Base-by-base conservation (phyloP, 1,140 invertebrate genomes). In the Forficula auricularia region DNA sequence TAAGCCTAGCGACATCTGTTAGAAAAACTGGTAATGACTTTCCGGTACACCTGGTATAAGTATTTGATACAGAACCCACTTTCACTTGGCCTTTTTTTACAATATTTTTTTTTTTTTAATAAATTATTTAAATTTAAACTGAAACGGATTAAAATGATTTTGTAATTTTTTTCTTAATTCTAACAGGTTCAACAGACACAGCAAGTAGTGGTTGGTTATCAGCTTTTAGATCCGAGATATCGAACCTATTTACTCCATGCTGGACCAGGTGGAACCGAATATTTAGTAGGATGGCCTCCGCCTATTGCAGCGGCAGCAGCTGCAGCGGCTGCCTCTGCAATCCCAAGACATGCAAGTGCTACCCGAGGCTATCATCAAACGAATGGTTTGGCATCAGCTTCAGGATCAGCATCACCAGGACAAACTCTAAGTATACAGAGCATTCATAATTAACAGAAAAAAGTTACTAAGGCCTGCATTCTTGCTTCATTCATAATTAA, bases 211-310 rank as follows among this genome's bases (percentile, higher is more conserved):
- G 65, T 79, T 46, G 71, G 73, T 51, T 77, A 77, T 52, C 75
- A 77, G 45, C 78, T 78, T 58, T 56, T 78, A 41, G 75, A 79
- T 55, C 72, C 73, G 2, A 65, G 68, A 30, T 76, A 76, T 50
- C 66, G 73, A 16, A 55, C 66, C 1, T 78, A 77, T 52, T 66
- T 77, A 37, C 63, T 78, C 40, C 71, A 75, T 40, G 72, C 72
- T 3, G 61, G 62, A 3, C 65, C 62, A 4, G 22, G 16, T 7
- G 30, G 30, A 19, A 51, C 40, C 19, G 51, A 55, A 42, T 53
- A 48, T 40, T 38, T 55, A 15, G 49, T 49, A n/a, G 40, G 46
- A 18, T 54, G 50, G 47, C 49, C 48, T 18, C 22, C 22, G 10
- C 22, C 22, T 27, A 27, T 27, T 6, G 22, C 40, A 41, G 40